Conservation (phyloP, 2,797 vertebrate species). For the Periophthalmus magnuspinnatus region DNA sequence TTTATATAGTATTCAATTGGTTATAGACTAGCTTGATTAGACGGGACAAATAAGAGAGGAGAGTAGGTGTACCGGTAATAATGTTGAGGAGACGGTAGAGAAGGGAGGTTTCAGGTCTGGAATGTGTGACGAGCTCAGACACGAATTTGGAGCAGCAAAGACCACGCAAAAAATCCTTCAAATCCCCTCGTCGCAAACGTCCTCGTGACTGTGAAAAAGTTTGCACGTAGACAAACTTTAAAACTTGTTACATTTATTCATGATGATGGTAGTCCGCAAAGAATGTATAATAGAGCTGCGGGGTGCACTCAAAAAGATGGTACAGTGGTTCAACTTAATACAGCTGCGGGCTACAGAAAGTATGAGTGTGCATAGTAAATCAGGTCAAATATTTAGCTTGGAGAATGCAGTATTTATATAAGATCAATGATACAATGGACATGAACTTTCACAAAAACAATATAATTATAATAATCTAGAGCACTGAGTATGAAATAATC, state of each 20-base stretch:
- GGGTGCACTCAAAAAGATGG: constrained; percentile 41
- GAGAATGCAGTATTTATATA: background rate
- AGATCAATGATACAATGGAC: background rate
- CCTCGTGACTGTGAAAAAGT: constrained; percentile 11
- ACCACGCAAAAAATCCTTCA: constrained; percentile 43
- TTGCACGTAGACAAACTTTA: constrained; percentile 13
- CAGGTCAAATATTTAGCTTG: constrained; percentile 30
- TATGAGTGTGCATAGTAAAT: constrained; percentile 28
- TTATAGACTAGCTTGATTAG: background rate
- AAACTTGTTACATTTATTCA: constrained; percentile 18
- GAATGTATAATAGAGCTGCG: constrained; percentile 14
- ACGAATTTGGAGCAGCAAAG: constrained; percentile 61
- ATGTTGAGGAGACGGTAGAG: constrained; percentile 32
- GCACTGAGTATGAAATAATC: background rate
- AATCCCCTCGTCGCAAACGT: constrained; percentile 21
- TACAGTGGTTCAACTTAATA: constrained; percentile 35
- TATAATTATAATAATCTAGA: background rate
- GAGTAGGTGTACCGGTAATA: constrained; percentile 22
- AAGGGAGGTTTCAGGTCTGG: constrained; percentile 57
- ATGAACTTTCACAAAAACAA: background rate
- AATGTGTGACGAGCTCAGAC: constrained; percentile 79
- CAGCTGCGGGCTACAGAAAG: constrained; percentile 47
- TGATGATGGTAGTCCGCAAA: constrained; percentile 6
- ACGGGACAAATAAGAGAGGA: background rate
- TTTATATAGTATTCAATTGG: background rate